Base-by-base conservation (phyloP, 2,888 invertebrate species). In the Penaeus monodon region DNA sequence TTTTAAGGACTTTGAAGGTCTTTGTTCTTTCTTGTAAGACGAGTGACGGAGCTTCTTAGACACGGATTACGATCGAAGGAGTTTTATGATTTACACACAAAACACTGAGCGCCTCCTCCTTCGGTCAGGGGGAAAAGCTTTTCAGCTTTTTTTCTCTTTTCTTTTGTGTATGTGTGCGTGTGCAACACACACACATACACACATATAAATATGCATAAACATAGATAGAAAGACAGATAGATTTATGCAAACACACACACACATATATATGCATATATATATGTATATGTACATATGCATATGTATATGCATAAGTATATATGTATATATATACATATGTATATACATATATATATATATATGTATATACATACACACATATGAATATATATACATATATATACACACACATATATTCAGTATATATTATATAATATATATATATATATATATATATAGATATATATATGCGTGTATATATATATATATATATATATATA, bases 391-490 rank as follows among this genome's bases (percentile, higher is more conserved):
- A 68, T 68, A 68, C 27, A 68, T 68, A 68, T 68, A 68, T 68
- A 68, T 68, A 68, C 12, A 27, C n/a, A 27, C n/a, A 27, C n/a
- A 27, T n/a, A n/a, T n/a, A n/a, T n/a, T n/a, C n/a, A n/a, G n/a
- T n/a, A n/a, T n/a, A n/a, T n/a, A n/a, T n/a, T n/a, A n/a, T n/a
- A n/a, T n/a, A n/a, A n/a, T n/a, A n/a, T n/a, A n/a, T n/a, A n/a
- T n/a, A n/a, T n/a, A 68, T 68, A 68, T 68, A 68, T 68, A 68
- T 68, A 68, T 68, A 68, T 68, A 68, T 68, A 68, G n/a, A 68
- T 7, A 68, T 68, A 7, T 68, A 68, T 68, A 68, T 68, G 29
- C 29, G 29, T 68, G 29, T 68, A 68, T 7, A 68, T 68, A 17
- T 68, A 68, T 68, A 68, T 68, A 68, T 68, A 68, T 7, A 68